Base-by-base conservation (phyloP, 2,888 invertebrate genomes). In the Drosophila nr. medialis region DNA sequence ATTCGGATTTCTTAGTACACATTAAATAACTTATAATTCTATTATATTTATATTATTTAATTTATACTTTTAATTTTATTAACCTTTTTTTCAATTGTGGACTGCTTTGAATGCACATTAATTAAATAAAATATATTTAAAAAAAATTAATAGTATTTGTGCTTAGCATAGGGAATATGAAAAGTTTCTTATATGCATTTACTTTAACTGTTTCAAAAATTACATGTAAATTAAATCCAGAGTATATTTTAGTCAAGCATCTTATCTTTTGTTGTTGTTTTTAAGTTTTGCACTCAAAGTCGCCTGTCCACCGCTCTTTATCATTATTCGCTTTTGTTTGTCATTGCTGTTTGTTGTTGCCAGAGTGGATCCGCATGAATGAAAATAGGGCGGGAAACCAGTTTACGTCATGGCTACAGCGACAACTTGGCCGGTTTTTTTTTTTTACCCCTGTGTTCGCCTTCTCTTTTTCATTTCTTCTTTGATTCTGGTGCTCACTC, bases 331-430 rank as follows among this genome's bases (percentile, higher is more conserved):
- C 75, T 63, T 79, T 77, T 75, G 80, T 77, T 75, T 79, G 66
- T 58, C 51, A 49, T 68, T 68, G 59, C 49, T 40, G 59, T 15
- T 27, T 21, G 21, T 59, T 64, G 68, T 10, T 61, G 70, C 56
- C 36, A 49, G 62, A 53, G 62, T 48, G 75, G 70, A 62, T 60
- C 49, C 59, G 67, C 62, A 75, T 77, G 80, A 78, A 78, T 75
- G 78, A 71, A 75, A 77, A 70, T 62, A 50, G 29, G 53, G 64
- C 56, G 80, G 71, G 56, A 88, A 89, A 88, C 90, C 76, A 61
- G 90, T 89, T 90, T 81, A 80, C 88, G 81, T 83, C 87, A 90
- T 79, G 76, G 72, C 76, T 72, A 77, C 53, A 70, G 55, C 56
- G 60, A 70, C 81, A 78, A 73, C 75, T 79, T 73, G 70, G 74